Evolutionary conservation across 2,797 vertebrate species (phyloP), one percentile per base, ranked within the genome.

Genomic region (Eptatretus atami): DNA sequence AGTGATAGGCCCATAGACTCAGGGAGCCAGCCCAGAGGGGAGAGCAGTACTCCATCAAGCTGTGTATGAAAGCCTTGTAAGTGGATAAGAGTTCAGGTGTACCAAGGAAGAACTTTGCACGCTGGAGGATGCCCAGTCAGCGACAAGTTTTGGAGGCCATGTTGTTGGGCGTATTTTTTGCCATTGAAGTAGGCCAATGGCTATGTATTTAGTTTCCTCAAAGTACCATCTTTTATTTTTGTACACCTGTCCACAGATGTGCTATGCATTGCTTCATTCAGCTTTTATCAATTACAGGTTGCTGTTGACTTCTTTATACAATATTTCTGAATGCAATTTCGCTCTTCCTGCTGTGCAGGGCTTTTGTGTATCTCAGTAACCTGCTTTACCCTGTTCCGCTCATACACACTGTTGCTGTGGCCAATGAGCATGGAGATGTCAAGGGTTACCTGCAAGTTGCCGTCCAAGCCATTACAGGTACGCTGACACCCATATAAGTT

Each of bases 301-400:
- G 66, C 67, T 66, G 63, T 54, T 70, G 53, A 65, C 63, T 65
- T 64, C 63, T 64, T 65, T 67, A 44, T 55, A 64, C 68, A 69
- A 66, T 3, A 1, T 1, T 19, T 53, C 4, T 44, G 4, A 8
- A 44, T 44, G 31, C 31, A 44, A 44, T 63, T 65, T 55, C 53
- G 25, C 52, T 15, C 2, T 66, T 52, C 64, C 15, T 67, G n/a
- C 67, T 53, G 65, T 67, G 61, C 73, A 98, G 92, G 73, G 90
- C 92, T 0, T 98, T 95, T 64, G 88, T 98, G 54, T 98, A 98
- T 77, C 78, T 98, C 75, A 98, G 92, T 76, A 98, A 95, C 69
- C 79, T 98, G 68, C 80, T 98, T 53, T 98, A 94, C 71, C 86
- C 87, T 0, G 87, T 98, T 60, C 87, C 92, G 14, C 78, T 98